phyloP scores from a whole-genome alignment of 30 jellyfish, hydroid and myxozoan species.

The Aurelia coerulea region DNA sequence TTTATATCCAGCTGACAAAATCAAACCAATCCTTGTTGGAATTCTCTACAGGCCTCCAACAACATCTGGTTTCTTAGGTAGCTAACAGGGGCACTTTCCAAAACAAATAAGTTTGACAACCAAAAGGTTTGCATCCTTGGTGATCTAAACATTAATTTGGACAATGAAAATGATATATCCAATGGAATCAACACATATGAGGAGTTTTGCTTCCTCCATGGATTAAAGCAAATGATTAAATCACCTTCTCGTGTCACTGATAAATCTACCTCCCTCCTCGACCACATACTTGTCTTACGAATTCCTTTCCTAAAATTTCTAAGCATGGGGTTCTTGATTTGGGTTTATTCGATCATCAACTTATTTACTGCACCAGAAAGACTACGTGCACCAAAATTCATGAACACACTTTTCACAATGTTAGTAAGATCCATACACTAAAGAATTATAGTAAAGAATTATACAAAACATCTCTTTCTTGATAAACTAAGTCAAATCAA shows the following conservation, averaged over 20 bases:
- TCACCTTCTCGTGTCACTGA: background rate
- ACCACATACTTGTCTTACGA: constrained; percentile 11
- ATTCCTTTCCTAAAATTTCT: background rate
- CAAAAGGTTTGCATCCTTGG: background rate
- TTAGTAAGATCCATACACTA: background rate
- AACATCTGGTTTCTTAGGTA: no score
- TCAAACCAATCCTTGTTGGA: no score
- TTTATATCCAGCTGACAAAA: no score
- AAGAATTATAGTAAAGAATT: background rate
- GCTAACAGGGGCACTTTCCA: no score
- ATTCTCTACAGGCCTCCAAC: no score
- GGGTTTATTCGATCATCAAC: constrained; percentile 7
- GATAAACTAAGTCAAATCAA: background rate
- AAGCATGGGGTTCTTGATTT: background rate
- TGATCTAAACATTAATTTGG: background rate
- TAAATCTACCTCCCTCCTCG: background rate
- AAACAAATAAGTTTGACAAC: no score
- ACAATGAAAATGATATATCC: background rate
- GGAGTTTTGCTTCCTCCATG: constrained; percentile 3
- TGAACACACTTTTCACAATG: background rate
- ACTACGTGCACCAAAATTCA: background rate
- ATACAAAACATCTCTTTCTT: background rate
- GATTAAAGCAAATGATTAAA: constrained; percentile 9
- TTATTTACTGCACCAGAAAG: background rate
- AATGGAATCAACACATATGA: background rate